Evolutionary conservation across 2,113 vertebrate genomes (phyloP).

Genomic region (Hemibagrus wyckioides): DNA sequence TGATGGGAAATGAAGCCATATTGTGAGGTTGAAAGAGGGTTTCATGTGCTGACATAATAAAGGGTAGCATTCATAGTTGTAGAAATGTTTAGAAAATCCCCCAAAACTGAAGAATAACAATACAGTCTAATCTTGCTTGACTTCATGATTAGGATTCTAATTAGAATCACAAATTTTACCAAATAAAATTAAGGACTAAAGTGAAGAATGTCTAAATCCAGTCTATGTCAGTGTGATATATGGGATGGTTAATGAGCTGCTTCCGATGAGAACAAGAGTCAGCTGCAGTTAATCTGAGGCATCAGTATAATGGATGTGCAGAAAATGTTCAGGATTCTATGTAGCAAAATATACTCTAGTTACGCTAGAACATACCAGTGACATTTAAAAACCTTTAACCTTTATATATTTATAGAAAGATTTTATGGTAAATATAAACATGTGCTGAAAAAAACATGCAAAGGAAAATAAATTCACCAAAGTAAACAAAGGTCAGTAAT

Average conservation of each 20-base stretch:
- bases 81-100: slow-evolving; percentile 69
- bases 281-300: background rate
- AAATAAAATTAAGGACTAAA: slow-evolving; percentile 67
- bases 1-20: background rate
- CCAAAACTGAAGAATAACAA: slow-evolving; percentile 70
- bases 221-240: slow-evolving; percentile 63
- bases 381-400: background rate
- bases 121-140: slow-evolving; percentile 65
- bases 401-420: background rate
- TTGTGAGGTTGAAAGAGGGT: background rate
- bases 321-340: background rate
- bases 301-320: background rate
- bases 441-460: background rate
- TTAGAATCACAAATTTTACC: slow-evolving; percentile 65
- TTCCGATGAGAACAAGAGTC: slow-evolving; percentile 43
- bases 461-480: background rate
- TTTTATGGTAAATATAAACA: background rate
- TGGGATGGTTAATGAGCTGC: slow-evolving; percentile 60
- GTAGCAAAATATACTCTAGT: background rate
- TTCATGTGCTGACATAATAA: background rate
- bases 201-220: slow-evolving; percentile 46
- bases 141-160: slow-evolving; percentile 68
- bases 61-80: slow-evolving; percentile 31
- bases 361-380: background rate
- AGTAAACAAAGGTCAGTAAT: background rate